These are phyloP conservation scores for Cantharis rustica DNA, from an alignment of 2,888 invertebrate species.

Conservation along the genomic window DNA sequence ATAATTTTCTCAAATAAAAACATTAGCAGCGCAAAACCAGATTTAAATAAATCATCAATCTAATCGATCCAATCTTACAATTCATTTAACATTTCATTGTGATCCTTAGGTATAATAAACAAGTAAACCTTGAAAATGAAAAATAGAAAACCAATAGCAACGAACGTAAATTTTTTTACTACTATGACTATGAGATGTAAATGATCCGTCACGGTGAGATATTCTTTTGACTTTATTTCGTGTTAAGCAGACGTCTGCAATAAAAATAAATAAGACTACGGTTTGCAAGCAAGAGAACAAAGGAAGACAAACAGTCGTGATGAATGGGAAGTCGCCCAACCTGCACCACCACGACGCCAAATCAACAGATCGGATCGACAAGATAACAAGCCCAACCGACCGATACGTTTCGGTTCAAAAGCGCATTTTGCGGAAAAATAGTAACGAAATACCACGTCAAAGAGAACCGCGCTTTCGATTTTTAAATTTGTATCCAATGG, in stretches of 20 bases:
- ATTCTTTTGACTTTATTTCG: conserved; percentile 19
- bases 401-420: conserved; percentile 9
- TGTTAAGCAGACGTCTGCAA: conserved; percentile 21
- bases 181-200: conserved; percentile 13
- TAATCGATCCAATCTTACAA: conserved; percentile 9
- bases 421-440: neutral
- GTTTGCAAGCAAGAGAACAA: conserved; percentile 32
- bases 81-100: conserved; percentile 8
- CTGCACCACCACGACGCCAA: conserved; percentile 37
- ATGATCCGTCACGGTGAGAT: conserved; percentile 13
- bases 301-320: conserved; percentile 33
- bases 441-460: conserved; percentile 20
- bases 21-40: conserved; percentile 12
- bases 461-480: neutral
- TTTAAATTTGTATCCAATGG: neutral
- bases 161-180: neutral
- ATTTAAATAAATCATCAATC: conserved; percentile 15
- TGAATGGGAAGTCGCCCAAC: conserved; percentile 39
- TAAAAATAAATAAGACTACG: conserved; percentile 22
- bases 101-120: neutral
- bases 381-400: conserved; percentile 33
- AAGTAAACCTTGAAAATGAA: neutral
- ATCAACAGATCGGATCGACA: conserved; percentile 36
- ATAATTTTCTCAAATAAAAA: conserved; percentile 8
- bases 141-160: neutral